phyloP scores from a whole-genome alignment of 1,140 invertebrate genomes.

The Chionoecetes opilio region DNA sequence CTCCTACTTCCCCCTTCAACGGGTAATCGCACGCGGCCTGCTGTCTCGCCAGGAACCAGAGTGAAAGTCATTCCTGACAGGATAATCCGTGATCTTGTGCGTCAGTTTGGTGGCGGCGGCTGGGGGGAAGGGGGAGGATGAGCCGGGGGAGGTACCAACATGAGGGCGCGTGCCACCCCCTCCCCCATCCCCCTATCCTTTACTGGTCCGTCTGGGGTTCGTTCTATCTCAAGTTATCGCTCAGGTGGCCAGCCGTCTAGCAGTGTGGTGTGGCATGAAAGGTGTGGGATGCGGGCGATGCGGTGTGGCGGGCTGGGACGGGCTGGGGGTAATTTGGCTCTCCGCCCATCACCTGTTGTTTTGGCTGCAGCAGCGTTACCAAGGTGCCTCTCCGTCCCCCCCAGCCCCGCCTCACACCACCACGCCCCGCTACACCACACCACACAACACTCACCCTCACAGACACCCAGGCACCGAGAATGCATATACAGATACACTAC shows the following conservation, averaged over 20 bases:
- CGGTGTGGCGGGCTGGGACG: neutral
- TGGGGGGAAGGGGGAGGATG: neutral
- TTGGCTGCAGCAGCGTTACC: conserved; percentile 35
- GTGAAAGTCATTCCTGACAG: conserved; percentile 56
- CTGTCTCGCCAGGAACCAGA: neutral
- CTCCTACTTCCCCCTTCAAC: too few relatives aligned
- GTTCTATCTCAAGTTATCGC: neutral
- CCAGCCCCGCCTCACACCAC: neutral
- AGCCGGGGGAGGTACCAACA: neutral
- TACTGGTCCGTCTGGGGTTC: neutral
- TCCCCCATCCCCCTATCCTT: neutral
- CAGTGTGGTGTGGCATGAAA: neutral
- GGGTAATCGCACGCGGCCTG: conserved; percentile 15
- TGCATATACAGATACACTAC: neutral
- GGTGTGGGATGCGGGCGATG: neutral
- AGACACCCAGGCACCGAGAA: neutral
- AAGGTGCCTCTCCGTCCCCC: neutral
- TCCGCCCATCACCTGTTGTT: conserved; percentile 65
- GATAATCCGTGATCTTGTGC: conserved; percentile 60
- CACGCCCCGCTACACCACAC: neutral
- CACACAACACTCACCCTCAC: neutral
- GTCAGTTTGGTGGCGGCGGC: conserved; percentile 46
- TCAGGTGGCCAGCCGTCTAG: neutral
- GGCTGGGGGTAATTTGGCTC: conserved; percentile 50
- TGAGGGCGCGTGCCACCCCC: conserved; percentile 60